Percentiles rank a stretch among this genome's conserved stretches.
These are phyloP conservation scores for Clarias fuscus DNA, from an alignment of 2,797 vertebrate species.

Conservation along the genomic window DNA sequence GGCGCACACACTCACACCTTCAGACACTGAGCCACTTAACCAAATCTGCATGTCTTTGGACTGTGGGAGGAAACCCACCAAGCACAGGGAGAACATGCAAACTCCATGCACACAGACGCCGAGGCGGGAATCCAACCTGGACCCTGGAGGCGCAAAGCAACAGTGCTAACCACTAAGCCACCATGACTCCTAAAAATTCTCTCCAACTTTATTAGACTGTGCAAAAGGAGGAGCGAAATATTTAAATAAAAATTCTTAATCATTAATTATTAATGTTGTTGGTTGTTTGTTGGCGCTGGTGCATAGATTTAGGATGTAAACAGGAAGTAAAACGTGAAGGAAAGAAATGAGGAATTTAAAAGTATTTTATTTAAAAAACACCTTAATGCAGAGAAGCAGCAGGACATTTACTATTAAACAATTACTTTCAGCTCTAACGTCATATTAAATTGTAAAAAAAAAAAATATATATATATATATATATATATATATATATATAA, in stretches of 20 bases:
- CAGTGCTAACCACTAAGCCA: no score
- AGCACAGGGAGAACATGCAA: no score
- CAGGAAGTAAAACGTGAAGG: neutral
- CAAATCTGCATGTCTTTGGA: no score
- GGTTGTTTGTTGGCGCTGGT: neutral
- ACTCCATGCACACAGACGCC: no score
- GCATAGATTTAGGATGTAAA: neutral
- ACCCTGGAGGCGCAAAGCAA: no score
- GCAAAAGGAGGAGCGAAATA: neutral
- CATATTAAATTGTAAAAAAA: neutral
- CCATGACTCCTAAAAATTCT: no score
- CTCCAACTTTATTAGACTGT: neutral
- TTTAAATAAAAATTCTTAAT: no score
- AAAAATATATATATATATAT: neutral
- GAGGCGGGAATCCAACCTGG: no score
- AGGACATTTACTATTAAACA: neutral
- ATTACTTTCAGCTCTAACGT: neutral
- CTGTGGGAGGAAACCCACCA: no score
- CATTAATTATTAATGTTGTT: no score
- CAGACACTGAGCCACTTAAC: no score
- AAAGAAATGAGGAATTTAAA: neutral
- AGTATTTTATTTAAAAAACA: neutral
- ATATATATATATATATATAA: neutral
- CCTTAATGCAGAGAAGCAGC: neutral
- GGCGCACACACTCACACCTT: no score